phyloP scores from a whole-genome alignment of 2,113 vertebrate genomes.

The Fregetta grallaria region DNA sequence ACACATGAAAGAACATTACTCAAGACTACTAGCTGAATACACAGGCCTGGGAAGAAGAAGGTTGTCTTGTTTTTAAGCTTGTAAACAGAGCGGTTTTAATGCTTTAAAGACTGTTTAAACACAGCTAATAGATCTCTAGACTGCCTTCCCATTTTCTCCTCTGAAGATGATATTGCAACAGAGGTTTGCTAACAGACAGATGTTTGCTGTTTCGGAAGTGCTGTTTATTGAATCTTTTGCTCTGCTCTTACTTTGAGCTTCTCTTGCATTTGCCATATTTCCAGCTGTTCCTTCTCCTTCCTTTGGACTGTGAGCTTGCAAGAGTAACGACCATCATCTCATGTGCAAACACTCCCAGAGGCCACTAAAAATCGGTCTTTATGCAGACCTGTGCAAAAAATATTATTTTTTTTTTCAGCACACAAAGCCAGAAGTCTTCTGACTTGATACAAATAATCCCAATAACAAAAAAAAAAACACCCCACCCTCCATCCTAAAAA shows the following conservation, averaged over 20 bases:
- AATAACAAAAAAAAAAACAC: not conserved
- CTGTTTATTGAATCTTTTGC: not conserved
- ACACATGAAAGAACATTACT: not conserved
- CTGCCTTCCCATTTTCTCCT: not conserved
- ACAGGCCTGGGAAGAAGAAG: not conserved
- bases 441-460: not conserved
- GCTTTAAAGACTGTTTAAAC: not conserved
- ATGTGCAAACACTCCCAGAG: not conserved
- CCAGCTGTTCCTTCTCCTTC: not conserved
- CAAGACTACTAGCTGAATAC: not conserved
- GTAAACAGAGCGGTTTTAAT: not conserved
- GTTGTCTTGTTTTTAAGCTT: not conserved
- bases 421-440: not conserved
- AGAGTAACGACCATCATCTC: not conserved
- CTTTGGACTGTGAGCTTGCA: not conserved
- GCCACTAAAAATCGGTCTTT: not conserved
- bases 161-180: not conserved
- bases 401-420: fast-evolving
- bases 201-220: not conserved
- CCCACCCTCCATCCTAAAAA: too few relatives aligned
- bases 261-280: not conserved
- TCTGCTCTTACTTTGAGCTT: not conserved
- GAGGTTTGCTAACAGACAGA: not conserved
- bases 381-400: not conserved
- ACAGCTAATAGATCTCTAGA: not conserved